These are phyloP conservation scores for Anthopleura sola DNA, from an alignment of 64 coral and sea anemone species.

Conservation along the genomic window DNA sequence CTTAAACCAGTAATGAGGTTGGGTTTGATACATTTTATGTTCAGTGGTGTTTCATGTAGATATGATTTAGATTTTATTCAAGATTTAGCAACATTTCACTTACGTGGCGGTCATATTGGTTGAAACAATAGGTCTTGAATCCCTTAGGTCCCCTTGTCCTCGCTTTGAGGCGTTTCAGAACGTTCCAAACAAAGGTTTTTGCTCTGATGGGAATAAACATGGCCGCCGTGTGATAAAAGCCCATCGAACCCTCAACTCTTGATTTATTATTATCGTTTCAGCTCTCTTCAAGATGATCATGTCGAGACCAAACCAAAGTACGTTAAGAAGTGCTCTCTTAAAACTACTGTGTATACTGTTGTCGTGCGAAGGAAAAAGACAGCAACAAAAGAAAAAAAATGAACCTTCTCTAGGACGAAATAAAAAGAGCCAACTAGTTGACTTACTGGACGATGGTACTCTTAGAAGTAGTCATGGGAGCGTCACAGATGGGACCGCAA, in stretches of 20 bases:
- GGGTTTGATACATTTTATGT: no score
- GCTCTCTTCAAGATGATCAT: slow-evolving; percentile 31
- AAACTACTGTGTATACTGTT: slow-evolving; percentile 58
- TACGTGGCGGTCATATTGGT: no score
- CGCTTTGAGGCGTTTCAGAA: no score
- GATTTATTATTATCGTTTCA: not conserved
- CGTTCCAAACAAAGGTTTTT: no score
- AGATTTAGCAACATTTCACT: no score
- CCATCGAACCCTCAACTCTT: not conserved
- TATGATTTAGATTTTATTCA: no score
- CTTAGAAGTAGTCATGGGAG: not conserved
- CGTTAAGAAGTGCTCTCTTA: slow-evolving; percentile 28
- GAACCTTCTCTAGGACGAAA: not conserved
- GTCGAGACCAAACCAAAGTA: not conserved
- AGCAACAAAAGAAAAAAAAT: not conserved
- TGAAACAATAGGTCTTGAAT: no score
- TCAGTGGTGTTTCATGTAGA: no score
- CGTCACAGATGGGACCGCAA: not conserved
- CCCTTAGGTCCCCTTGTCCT: no score
- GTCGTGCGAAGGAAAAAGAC: slow-evolving; percentile 51
- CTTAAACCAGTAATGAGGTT: no score
- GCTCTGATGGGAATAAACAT: no score
- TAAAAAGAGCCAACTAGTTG: not conserved
- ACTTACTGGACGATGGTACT: not conserved
- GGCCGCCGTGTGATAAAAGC: no score